Conservation (phyloP, 2,797 vertebrate species). For the Myiotriccus ornatus region DNA sequence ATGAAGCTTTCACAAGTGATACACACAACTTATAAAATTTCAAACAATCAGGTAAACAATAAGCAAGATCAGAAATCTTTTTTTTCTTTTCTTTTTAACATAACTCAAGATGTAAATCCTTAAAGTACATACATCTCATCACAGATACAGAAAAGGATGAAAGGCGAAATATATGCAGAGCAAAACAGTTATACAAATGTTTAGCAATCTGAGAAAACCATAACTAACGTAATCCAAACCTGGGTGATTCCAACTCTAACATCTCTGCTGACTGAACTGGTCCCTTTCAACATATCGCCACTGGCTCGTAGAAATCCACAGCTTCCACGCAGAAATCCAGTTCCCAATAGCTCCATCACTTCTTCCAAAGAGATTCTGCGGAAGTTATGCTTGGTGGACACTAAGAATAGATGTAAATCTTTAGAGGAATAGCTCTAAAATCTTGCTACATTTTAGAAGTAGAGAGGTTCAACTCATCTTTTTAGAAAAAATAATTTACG, state of each 20-base stretch:
- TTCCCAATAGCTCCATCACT: constrained; percentile 85
- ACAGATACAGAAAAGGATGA: neutral
- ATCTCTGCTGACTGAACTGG: constrained; percentile 86
- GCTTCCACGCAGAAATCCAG: constrained; percentile 88
- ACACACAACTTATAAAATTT: neutral
- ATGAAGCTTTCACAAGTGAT: neutral
- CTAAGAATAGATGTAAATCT: constrained; percentile 40
- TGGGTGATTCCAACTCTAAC: constrained; percentile 90
- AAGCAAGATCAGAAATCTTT: neutral
- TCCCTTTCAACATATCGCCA: constrained; percentile 91
- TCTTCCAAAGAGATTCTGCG: constrained; percentile 83
- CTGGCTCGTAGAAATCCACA: constrained; percentile 88
- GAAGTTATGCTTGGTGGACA: constrained; percentile 69
- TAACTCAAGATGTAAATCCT: neutral
- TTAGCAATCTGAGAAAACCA: neutral
- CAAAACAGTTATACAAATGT: neutral
- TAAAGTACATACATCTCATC: neutral
- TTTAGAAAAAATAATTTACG: neutral
- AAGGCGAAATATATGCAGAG: neutral
- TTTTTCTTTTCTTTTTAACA: neutral
- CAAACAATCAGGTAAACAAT: neutral
- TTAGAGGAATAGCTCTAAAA: constrained; percentile 5
- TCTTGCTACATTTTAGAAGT: neutral
- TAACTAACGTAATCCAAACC: constrained; percentile 72
- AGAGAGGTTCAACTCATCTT: neutral